Base-by-base conservation (phyloP, 1,140 invertebrate species). In the Drosophila teissieri region DNA sequence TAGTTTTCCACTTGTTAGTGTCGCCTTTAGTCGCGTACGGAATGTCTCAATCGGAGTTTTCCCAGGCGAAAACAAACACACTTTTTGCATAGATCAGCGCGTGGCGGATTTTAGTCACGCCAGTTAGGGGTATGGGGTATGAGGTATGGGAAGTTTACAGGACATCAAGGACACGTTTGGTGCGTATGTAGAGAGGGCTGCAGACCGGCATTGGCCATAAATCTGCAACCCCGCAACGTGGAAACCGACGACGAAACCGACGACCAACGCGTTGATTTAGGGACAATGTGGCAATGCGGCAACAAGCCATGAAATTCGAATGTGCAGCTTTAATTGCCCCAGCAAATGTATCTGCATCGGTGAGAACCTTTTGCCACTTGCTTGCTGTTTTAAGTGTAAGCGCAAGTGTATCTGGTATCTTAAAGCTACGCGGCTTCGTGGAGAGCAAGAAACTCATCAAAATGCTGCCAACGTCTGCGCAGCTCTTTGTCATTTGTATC, bases 211-310 rank as follows among this genome's bases (percentile, higher is more conserved):
- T 70, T 42, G 68, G 44, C 67, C 58, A 84, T 80, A 88, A 88
- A 80, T 88, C 73, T 70, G 48, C 45, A 58, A 49, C 70, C 40
- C 67, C 55, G 73, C 61, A 37, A 36, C 37, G 42, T 46, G 63
- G 48, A 51, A 54, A 69, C 44, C 44, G 19, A 17, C 44, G 15
- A 46, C 19, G 48, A 51, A 54, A 69, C 44, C 44, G 19, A 17
- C 44, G 15, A 46, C 19, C 44, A 17, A 17, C 64, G 78, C 73
- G 82, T 76, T 86, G 83, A 86, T 88, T 86, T 86, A 83, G 53
- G 64, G 73, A 86, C 83, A 86, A 79, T 83, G 83, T 83, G 84
- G 79, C 75, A 86, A 86, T 72, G 79, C 83, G 83, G 83, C 83
- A 88, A 86, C 82, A 86, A 82, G 82, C 79, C 74, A 57, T 78